Evolutionary conservation across 2,888 invertebrate species (phyloP).

Genomic region (Hololepta plana): DNA sequence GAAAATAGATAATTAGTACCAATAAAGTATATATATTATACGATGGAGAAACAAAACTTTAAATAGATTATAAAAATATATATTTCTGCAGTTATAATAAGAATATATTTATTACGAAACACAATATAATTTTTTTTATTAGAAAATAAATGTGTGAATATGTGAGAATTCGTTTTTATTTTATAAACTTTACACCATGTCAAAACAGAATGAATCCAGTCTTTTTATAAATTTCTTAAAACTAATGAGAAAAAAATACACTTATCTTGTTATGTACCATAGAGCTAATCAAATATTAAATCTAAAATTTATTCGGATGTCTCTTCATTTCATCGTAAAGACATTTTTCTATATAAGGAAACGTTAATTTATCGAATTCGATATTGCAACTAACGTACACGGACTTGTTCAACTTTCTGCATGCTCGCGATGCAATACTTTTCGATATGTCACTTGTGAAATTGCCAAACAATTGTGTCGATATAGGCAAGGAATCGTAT

Average conservation of each 20-base stretch:
- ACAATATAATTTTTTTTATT: no score
- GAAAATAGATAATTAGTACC: slow-evolving; percentile 10
- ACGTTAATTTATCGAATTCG: slow-evolving; percentile 18
- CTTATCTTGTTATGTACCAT: slow-evolving; percentile 5
- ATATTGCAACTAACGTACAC: slow-evolving; percentile 32
- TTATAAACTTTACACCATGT: no score
- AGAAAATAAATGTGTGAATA: no score
- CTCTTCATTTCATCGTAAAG: slow-evolving; percentile 26
- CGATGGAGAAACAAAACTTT: no score
- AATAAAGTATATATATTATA: slow-evolving; percentile 10
- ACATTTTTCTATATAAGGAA: slow-evolving; percentile 24
- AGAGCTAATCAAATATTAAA: slow-evolving; percentile 1
- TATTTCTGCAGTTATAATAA: no score
- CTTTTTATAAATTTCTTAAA: no score
- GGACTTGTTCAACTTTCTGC: slow-evolving; percentile 26
- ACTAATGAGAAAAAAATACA: no score
- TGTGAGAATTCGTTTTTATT: no score
- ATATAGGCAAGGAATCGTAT: slow-evolving; percentile 16
- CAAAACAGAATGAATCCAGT: no score
- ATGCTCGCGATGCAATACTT: slow-evolving; percentile 21
- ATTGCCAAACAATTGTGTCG: slow-evolving; percentile 25
- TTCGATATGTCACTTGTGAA: slow-evolving; percentile 21
- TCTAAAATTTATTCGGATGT: slow-evolving; percentile 21
- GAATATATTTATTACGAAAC: no score
- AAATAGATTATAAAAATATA: no score